Base-by-base conservation (phyloP, 2,797 vertebrate species). In the Zalophus californianus region DNA sequence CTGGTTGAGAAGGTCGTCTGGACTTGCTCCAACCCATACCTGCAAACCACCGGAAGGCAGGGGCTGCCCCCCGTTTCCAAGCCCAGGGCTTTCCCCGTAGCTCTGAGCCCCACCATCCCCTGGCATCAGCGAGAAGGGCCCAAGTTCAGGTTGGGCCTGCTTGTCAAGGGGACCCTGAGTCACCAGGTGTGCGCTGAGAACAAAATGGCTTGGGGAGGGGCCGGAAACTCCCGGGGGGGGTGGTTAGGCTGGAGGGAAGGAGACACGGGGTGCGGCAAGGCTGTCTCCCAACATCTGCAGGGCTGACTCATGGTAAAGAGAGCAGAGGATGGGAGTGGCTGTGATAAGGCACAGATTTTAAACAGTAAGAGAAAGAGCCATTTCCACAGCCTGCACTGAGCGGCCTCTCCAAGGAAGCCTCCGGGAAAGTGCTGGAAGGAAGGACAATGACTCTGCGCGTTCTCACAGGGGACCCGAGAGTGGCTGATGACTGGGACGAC, bases 391-490 rank as follows among this genome's bases (percentile, higher is more conserved):
- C 25, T 2, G 3, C 62, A 1, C 1, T 0, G 8, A 66, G 25
- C n/a, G 20, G 9, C n/a, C 2, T 56, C 29, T 44, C 66, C 6
- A 3, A 4, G 68, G 60, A 25, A 5, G 52, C 16, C 11, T 2
- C 11, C 41, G n/a, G 27, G 2, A 44, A 48, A 20, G 56, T 44
- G 15, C 25, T 54, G 2, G 3, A 3, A 68, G 66, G 32, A 44
- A 7, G 10, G 44, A 32, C 16, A 3, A 2, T 1, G 85, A 21
- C 4, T 14, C 15, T 0, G 20, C 3, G 7, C 27, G 0, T 23
- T 0, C 18, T 0, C 18, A 2, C 23, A 16, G 48, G 23, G 13
- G 3, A 4, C 3, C 44, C 0, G 0, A 41, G 91, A 25, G 10
- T 2, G 4, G 0, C n/a, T 13, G 4, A 14, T 3, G 9, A 41